Evolutionary conservation across 2,113 vertebrate species (phyloP).

Genomic region (Copsychus sechellarum): DNA sequence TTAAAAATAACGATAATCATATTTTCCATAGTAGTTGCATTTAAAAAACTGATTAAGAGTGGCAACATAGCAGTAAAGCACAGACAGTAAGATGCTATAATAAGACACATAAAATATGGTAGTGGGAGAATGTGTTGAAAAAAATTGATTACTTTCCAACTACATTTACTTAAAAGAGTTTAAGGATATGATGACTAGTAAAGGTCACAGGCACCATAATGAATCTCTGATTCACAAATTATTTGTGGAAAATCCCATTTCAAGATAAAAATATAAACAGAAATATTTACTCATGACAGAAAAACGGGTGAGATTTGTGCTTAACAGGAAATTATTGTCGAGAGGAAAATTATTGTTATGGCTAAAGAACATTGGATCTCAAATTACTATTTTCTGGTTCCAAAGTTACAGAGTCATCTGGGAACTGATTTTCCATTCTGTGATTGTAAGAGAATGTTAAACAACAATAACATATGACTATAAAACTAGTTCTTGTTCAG

Average conservation of each 20-base stretch:
- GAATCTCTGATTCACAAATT: neutral
- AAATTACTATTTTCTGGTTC: neutral
- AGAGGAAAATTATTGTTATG: neutral
- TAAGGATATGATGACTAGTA: neutral
- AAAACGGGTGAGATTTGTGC: neutral
- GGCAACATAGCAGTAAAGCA: neutral
- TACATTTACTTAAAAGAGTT: neutral
- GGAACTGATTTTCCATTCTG: conserved; percentile 6
- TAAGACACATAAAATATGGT: neutral
- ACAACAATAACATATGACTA: neutral
- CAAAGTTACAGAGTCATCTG: neutral
- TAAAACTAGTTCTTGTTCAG: neutral
- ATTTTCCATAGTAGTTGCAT: neutral
- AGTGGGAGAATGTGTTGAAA: neutral
- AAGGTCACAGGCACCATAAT: neutral
- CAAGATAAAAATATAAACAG: neutral
- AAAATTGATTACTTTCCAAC: neutral
- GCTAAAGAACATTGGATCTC: neutral
- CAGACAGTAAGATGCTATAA: neutral
- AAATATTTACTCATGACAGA: conserved; percentile 26
- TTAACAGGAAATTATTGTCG: neutral
- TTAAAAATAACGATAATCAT: neutral
- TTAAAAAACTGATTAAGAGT: neutral
- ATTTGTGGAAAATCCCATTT: neutral
- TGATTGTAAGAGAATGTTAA: neutral